These are phyloP conservation scores for Platalea minor DNA, from an alignment of 2,797 vertebrate genomes.

Conservation along the genomic window DNA sequence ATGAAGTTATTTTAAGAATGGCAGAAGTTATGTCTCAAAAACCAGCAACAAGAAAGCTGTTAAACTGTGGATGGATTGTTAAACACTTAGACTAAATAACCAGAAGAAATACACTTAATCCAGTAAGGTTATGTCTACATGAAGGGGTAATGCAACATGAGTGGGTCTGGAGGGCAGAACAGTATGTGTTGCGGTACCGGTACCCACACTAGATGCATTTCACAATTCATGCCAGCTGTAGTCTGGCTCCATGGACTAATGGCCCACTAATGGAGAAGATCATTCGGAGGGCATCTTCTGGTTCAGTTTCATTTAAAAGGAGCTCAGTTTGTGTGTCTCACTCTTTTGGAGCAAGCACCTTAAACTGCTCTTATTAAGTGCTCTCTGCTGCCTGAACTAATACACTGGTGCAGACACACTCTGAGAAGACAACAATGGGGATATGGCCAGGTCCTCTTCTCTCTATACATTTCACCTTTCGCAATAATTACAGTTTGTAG, in stretches of 20 bases:
- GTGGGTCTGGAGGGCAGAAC: background rate
- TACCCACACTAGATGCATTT: background rate
- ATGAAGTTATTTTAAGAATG: background rate
- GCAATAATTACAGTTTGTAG: background rate
- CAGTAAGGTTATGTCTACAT: background rate
- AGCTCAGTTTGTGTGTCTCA: fast-evolving
- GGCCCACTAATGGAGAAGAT: background rate
- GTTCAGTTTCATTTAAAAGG: background rate
- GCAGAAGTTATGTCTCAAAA: background rate
- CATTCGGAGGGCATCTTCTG: background rate
- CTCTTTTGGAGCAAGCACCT: background rate
- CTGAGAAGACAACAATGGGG: background rate
- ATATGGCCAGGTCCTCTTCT: background rate
- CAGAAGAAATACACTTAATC: background rate
- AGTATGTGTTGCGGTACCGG: fast-evolving
- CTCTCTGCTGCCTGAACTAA: background rate
- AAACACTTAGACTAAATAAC: background rate
- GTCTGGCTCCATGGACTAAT: background rate
- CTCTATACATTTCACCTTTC: background rate
- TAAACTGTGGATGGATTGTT: background rate
- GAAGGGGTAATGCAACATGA: background rate
- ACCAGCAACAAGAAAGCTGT: background rate
- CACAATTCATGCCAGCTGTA: background rate
- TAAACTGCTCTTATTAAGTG: background rate
- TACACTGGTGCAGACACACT: background rate